phyloP scores from a whole-genome alignment of 2,888 invertebrate genomes.

The Ormyrus pomaceus region DNA sequence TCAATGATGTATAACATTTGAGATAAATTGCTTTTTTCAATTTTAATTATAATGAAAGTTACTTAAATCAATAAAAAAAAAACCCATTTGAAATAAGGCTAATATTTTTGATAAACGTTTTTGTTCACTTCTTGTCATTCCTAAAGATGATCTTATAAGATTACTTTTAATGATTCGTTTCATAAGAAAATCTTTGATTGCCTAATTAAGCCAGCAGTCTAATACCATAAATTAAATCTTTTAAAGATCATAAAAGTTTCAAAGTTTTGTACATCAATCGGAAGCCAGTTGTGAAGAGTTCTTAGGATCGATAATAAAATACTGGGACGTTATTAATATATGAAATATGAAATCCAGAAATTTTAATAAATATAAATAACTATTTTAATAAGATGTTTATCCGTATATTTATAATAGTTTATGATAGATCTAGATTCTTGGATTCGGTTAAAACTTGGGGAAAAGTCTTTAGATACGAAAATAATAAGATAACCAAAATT shows the following conservation, averaged over 20 bases:
- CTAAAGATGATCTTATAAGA: neutral
- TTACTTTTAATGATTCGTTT: neutral
- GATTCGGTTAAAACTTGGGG: too few species aligned
- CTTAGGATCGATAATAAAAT: neutral
- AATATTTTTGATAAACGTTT: neutral
- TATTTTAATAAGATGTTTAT: too few species aligned
- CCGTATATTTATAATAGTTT: too few species aligned
- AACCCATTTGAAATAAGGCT: neutral
- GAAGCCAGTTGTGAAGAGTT: constrained; percentile 17
- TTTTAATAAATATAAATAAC: too few species aligned
- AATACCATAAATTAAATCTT: constrained; percentile 20
- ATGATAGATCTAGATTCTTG: too few species aligned
- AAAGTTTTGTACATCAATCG: neutral
- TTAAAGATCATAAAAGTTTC: constrained; percentile 29
- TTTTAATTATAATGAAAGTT: neutral
- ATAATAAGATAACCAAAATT: too few species aligned
- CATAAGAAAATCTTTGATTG: neutral
- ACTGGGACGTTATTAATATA: too few species aligned
- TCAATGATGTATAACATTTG: too few species aligned
- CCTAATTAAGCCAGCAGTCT: constrained; percentile 4
- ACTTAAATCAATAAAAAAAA: neutral
- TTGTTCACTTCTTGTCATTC: too few species aligned
- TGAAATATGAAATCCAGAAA: too few species aligned
- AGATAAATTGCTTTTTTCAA: neutral
- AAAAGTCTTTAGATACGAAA: too few species aligned